Percentiles rank a stretch among this genome's conserved stretches.
Evolutionary conservation across 2,797 vertebrate species (phyloP).

Genomic region (Anniella stebbinsi): DNA sequence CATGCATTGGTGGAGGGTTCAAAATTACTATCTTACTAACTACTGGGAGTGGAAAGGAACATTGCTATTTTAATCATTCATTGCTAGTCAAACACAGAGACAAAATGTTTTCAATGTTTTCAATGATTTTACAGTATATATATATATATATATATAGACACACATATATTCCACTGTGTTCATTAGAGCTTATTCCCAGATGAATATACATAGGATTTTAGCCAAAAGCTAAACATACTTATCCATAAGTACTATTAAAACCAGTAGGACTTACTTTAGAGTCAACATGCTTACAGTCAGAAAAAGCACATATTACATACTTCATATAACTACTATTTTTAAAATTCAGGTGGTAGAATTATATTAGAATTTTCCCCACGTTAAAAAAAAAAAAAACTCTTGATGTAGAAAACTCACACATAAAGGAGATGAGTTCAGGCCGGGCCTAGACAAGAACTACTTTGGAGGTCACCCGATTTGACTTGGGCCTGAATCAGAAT

Average conservation of each 20-base stretch:
- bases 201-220: background rate
- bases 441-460: too few species aligned
- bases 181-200: background rate
- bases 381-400: background rate
- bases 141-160: too few species aligned
- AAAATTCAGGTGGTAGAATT: background rate
- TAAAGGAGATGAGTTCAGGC: background rate
- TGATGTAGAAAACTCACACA: background rate
- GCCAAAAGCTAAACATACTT: background rate
- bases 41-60: background rate
- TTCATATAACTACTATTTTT: background rate
- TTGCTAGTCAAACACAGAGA: slow-evolving; percentile 22
- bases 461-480: background rate
- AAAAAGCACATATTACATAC: background rate
- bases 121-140: background rate
- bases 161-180: background rate
- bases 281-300: background rate
- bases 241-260: background rate
- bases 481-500: background rate
- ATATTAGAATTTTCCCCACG: background rate
- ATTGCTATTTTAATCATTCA: slow-evolving; percentile 5
- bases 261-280: background rate
- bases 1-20: background rate
- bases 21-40: background rate
- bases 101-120: background rate